These are phyloP conservation scores for Slavum lentiscoides DNA, from an alignment of 2,888 invertebrate species.

Conservation along the genomic window DNA sequence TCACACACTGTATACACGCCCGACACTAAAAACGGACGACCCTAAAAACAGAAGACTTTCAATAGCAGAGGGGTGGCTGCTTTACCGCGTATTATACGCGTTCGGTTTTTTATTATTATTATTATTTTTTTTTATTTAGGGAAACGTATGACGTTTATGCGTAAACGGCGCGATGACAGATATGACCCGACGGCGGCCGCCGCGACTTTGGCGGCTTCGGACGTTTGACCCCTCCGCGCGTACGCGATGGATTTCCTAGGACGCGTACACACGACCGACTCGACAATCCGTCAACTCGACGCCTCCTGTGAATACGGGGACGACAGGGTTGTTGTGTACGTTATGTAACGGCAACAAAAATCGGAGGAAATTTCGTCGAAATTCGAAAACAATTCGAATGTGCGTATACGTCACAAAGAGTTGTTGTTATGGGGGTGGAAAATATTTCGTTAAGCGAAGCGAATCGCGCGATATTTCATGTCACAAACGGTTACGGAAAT, in stretches of 20 bases:
- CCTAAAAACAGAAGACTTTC: constrained; percentile 50
- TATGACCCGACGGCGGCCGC: constrained; percentile 7
- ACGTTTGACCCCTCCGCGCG: constrained; percentile 52
- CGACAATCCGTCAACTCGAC: constrained; percentile 22
- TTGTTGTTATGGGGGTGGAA: too few species aligned
- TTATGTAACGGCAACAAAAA: not conserved
- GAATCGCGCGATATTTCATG: too few species aligned
- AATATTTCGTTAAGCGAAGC: too few species aligned
- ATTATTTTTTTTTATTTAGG: constrained; percentile 14
- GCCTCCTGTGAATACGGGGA: not conserved
- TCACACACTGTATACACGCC: not conserved
- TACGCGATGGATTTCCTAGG: constrained; percentile 1
- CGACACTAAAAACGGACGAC: constrained; percentile 32
- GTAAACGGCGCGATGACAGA: constrained; percentile 29
- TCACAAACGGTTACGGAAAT: too few species aligned
- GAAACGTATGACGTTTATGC: constrained; percentile 52
- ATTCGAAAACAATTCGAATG: too few species aligned
- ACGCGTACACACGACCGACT: not conserved
- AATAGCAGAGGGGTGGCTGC: constrained; percentile 22
- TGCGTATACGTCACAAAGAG: too few species aligned
- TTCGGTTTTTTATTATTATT: constrained; percentile 2
- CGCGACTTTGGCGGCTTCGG: constrained; percentile 37
- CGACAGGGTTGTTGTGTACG: too few species aligned
- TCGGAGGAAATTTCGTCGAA: too few species aligned
- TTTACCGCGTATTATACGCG: not conserved